Conservation (phyloP, 2,113 vertebrate genomes). For the Pelecanoides urinatrix region DNA sequence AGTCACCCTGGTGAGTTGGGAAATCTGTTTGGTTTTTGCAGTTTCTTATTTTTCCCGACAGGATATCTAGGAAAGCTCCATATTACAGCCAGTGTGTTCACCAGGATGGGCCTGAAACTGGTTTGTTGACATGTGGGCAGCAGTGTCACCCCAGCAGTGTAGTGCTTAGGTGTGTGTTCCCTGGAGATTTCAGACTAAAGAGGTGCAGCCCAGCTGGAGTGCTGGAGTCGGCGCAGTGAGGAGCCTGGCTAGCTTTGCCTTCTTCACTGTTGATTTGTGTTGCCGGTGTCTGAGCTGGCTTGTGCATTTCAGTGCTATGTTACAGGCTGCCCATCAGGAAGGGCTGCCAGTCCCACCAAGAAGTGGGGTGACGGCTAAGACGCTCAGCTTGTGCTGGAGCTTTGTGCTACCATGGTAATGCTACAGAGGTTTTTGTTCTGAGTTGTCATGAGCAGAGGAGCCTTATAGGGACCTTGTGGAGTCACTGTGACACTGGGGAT, state of each 20-base stretch:
- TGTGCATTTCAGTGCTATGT: accelerated
- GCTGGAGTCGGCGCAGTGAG: accelerated
- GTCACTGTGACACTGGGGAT: background rate
- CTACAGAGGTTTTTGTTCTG: background rate
- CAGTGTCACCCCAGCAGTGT: background rate
- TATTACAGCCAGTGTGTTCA: accelerated
- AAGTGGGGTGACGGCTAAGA: background rate
- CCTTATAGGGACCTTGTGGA: background rate
- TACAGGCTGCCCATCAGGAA: background rate
- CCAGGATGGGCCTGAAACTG: background rate
- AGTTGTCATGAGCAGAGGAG: background rate
- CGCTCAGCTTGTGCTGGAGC: background rate
- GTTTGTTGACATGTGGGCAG: background rate
- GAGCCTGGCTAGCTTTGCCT: background rate
- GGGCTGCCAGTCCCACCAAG: background rate
- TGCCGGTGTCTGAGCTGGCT: accelerated
- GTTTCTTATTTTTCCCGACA: background rate
- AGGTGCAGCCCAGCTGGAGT: background rate
- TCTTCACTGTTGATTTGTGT: background rate
- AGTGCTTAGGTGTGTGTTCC: background rate
- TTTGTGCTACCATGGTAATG: background rate
- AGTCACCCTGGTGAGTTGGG: background rate
- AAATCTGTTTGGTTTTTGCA: slow-evolving; percentile 28
- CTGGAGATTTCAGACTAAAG: background rate
- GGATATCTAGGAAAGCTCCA: background rate